phyloP scores from a whole-genome alignment of 2,113 vertebrate species.

The Charadrius vociferus region DNA sequence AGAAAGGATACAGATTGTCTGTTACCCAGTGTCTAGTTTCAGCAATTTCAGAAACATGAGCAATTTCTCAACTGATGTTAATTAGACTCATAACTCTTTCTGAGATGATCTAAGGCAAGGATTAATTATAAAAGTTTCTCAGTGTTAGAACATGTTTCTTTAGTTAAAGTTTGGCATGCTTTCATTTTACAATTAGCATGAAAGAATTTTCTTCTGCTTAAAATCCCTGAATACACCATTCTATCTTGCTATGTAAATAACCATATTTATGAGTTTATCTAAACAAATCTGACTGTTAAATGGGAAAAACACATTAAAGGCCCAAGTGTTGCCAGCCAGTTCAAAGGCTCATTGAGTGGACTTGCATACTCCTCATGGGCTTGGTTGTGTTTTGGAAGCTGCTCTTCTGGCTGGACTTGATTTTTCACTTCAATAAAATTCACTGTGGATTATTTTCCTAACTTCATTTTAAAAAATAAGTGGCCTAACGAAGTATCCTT shows the following conservation, averaged over 20 bases:
- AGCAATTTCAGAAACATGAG: constrained; percentile 15
- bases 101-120: constrained; percentile 22
- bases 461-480: not conserved
- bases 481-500: not conserved
- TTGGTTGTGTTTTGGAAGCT: not conserved
- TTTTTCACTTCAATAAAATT: not conserved
- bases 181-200: not conserved
- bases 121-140: constrained; percentile 50
- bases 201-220: not conserved
- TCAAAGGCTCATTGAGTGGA: not conserved
- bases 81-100: constrained; percentile 32
- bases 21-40: constrained; percentile 1
- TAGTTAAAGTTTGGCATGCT: not conserved
- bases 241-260: not conserved
- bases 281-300: not conserved
- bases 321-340: fast-evolving
- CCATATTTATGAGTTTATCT: constrained; percentile 3
- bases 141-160: constrained; percentile 23
- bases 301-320: not conserved
- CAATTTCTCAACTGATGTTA: not conserved
- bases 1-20: constrained; percentile 20
- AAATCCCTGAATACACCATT: not conserved
- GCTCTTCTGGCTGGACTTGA: not conserved
- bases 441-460: not conserved
- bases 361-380: not conserved